Conservation (phyloP, 2,888 invertebrate genomes). For the Glyphotaelius pellucidus region DNA sequence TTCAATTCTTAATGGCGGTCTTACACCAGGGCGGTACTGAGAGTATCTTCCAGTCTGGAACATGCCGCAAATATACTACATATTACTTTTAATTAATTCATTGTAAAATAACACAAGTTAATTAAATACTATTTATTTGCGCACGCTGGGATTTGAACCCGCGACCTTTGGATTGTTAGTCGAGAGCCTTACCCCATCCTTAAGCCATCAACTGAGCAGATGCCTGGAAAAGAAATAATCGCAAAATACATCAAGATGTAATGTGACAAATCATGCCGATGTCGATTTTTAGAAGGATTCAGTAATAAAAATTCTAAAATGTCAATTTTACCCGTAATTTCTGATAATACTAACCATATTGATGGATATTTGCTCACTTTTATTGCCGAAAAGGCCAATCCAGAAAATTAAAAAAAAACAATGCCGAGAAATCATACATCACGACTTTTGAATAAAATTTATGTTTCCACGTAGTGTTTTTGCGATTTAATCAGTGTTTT, state of each 20-base stretch:
- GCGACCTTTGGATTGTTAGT: too few relatives aligned
- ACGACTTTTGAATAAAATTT: background rate
- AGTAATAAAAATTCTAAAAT: background rate
- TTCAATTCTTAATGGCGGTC: too few relatives aligned
- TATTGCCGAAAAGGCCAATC: background rate
- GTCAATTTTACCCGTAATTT: background rate
- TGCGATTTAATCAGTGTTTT: background rate
- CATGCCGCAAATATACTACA: too few relatives aligned
- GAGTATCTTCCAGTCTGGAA: too few relatives aligned
- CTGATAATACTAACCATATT: background rate
- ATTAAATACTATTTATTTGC: too few relatives aligned
- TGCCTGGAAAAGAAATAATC: background rate
- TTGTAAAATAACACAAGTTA: too few relatives aligned
- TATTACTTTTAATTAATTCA: too few relatives aligned
- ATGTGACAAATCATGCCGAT: background rate
- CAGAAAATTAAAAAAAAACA: background rate
- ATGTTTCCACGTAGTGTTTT: background rate
- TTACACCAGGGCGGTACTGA: too few relatives aligned
- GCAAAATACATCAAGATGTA: background rate
- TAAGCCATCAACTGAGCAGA: too few relatives aligned
- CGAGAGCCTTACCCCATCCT: too few relatives aligned
- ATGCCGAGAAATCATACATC: background rate
- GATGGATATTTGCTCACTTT: background rate
- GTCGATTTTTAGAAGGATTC: background rate
- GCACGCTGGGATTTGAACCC: too few relatives aligned